Evolutionary conservation across 1,140 invertebrate genomes (phyloP), one percentile per base, ranked within the genome.

Genomic region (Plectrocnemia conspersa): DNA sequence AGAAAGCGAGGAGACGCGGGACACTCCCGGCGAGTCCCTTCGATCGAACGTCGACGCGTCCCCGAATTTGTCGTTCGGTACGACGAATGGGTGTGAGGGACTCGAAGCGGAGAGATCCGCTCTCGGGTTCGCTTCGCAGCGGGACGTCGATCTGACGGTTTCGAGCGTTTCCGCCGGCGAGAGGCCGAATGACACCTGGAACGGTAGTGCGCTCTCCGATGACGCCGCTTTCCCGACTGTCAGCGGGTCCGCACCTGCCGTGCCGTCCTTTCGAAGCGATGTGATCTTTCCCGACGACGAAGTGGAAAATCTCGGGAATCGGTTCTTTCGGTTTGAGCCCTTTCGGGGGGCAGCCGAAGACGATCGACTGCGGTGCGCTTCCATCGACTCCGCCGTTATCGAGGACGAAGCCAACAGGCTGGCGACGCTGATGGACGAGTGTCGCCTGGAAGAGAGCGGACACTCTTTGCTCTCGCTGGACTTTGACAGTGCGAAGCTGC

Each of bases 171-270:
- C 47, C 10, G 49, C 19, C 36, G 44, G 4, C 50, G 54, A n/a
- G 54, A 41, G 40, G 22, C 22, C 25, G 27, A 32, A 49, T 22
- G 84, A 85, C 61, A 88, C 85, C 0, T 89, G 87, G 86, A 87
- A 85, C 61, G 86, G 88, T 54, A 81, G 86, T 62, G 78, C 78
- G 9, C 82, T 79, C 41, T 83, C 82, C 0, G 85, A 86, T 66
- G 86, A 88, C 59, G 71, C 86, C 27, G 85, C 85, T 0, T 89
- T 88, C 65, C 86, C 86, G 0, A 89, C 83, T 33, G 81, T 89
- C 13, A 89, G 86, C 52, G 80, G 83, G 15, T 85, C 84, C 24
- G 81, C 81, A 0, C 86, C 86, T 1, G 67, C 86, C 42, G 76
- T 83, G 0, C 78, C 80, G 0, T 86, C 86, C 0, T 80, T 86